Evolutionary conservation across 2,888 invertebrate genomes (phyloP).

Genomic region (Clostera curtula): DNA sequence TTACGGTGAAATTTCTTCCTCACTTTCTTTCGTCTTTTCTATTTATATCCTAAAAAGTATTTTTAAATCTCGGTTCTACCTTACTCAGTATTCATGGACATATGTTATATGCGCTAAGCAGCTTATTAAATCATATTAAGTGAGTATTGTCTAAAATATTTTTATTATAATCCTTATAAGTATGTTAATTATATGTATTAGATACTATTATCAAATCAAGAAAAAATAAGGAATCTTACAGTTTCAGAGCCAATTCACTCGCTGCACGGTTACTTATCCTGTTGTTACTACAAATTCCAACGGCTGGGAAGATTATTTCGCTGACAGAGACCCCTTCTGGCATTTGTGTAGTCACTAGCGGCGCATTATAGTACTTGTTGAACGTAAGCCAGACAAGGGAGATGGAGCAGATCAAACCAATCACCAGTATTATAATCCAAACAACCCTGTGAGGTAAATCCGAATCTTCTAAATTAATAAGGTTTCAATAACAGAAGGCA

Average conservation of each 20-base stretch:
- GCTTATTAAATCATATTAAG: too few species aligned
- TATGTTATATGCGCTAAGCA: too few species aligned
- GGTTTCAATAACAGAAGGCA: too few species aligned
- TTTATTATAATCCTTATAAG: too few species aligned
- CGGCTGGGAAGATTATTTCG: constrained; percentile 64
- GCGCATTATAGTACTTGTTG: constrained; percentile 48
- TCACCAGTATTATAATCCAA: constrained; percentile 53
- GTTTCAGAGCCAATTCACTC: constrained; percentile 38
- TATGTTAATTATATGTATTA: too few species aligned
- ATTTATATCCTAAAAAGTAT: too few species aligned
- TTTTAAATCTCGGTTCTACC: too few species aligned
- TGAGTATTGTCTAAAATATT: too few species aligned
- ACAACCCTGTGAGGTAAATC: constrained; percentile 35
- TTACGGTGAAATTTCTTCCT: too few species aligned
- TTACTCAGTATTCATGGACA: too few species aligned
- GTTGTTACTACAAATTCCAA: constrained; percentile 66
- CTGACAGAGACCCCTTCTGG: constrained; percentile 61
- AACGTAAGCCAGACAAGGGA: constrained; percentile 58
- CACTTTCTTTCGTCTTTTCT: too few species aligned
- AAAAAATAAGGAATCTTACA: constrained; percentile 39
- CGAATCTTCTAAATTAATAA: background rate
- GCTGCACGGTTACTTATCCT: constrained; percentile 60
- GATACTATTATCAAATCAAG: background rate
- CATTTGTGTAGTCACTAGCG: constrained; percentile 58
- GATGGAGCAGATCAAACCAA: constrained; percentile 52